These are phyloP conservation scores for Sturnus vulgaris DNA, from an alignment of 2,113 vertebrate genomes.

Conservation along the genomic window DNA sequence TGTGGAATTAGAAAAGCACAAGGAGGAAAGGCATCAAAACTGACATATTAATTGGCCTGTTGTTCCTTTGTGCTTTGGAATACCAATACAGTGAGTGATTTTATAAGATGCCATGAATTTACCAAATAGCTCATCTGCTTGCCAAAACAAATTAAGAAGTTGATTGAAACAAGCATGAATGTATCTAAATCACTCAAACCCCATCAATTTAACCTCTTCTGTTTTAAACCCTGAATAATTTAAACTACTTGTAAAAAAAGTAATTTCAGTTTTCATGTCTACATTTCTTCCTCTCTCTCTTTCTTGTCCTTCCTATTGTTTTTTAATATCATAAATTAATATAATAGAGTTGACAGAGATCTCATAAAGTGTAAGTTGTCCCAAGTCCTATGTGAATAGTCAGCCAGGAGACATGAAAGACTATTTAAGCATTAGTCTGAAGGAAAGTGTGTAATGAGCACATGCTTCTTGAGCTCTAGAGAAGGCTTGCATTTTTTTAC, in stretches of 20 bases:
- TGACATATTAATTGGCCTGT: neutral
- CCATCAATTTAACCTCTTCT: neutral
- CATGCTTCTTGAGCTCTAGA: neutral
- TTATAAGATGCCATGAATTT: neutral
- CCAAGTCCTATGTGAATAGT: neutral
- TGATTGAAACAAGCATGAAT: neutral
- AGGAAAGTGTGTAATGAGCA: neutral
- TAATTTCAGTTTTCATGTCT: neutral
- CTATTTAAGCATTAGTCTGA: neutral
- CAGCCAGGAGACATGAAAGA: neutral
- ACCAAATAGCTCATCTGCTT: neutral
- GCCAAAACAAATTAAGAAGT: neutral
- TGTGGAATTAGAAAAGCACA: neutral
- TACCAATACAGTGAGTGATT: neutral
- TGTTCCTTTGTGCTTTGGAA: constrained; percentile 22
- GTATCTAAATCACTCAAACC: neutral
- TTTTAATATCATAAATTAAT: neutral
- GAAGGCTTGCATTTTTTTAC: neutral
- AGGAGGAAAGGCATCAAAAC: neutral
- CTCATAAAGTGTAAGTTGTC: neutral
- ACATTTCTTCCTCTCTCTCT: neutral
- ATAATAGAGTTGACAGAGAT: neutral
- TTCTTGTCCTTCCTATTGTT: neutral
- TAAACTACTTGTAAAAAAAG: neutral
- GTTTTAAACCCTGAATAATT: neutral